Conservation (phyloP, 1,140 invertebrate species). For the Phymastichus coffea region DNA sequence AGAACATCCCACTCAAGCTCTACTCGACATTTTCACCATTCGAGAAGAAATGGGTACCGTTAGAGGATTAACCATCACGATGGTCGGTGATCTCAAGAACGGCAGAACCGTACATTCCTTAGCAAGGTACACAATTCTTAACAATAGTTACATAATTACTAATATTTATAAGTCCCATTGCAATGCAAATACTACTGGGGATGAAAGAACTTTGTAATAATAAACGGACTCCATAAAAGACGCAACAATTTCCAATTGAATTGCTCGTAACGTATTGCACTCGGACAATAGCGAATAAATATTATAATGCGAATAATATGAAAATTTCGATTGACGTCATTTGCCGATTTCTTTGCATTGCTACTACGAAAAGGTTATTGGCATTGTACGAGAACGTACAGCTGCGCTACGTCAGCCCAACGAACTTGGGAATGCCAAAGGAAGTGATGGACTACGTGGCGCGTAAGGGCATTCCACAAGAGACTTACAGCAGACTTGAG, state of each 20-base stretch:
- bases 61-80: conserved; percentile 89
- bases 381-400: conserved; percentile 85
- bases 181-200: no score
- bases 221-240: no score
- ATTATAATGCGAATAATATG: no score
- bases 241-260: no score
- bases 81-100: conserved; percentile 96
- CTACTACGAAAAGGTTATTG: conserved; percentile 71
- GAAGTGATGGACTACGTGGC: conserved; percentile 78
- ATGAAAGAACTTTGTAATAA: no score
- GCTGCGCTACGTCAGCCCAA: conserved; percentile 86
- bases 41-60: conserved; percentile 98
- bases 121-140: conserved; percentile 74
- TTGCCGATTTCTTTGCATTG: no score
- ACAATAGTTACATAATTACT: no score
- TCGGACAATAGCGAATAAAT: no score
- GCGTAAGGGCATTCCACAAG: conserved; percentile 77
- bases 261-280: no score
- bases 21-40: conserved; percentile 97
- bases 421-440: conserved; percentile 85
- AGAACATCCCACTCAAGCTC: conserved; percentile 97
- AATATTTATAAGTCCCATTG: no score
- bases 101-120: conserved; percentile 98
- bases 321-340: no score
- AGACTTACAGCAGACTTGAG: conserved; percentile 72